These are phyloP conservation scores for Phainopepla nitens DNA, from an alignment of 2,113 vertebrate genomes.

Conservation along the genomic window DNA sequence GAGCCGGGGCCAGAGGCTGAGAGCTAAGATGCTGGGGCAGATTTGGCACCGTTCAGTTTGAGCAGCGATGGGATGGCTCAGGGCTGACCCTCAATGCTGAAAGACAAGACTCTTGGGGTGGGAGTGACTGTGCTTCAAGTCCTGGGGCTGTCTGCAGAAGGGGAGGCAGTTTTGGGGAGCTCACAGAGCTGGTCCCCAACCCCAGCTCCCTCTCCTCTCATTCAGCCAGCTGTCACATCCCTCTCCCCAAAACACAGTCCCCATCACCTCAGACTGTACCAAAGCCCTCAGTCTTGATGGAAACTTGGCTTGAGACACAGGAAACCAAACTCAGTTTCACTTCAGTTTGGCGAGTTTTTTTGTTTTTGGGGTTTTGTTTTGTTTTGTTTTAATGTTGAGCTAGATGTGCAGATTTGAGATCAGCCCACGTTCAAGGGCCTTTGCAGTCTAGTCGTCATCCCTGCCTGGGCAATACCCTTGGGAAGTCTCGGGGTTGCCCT, in stretches of 20 bases:
- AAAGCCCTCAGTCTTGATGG: background rate
- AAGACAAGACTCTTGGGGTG: background rate
- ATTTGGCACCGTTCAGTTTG: background rate
- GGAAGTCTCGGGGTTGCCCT: accelerated
- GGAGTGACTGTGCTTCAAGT: accelerated
- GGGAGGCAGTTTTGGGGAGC: background rate
- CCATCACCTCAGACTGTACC: background rate
- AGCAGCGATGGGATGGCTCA: accelerated
- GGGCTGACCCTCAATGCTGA: background rate
- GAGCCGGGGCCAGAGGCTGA: background rate
- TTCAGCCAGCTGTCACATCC: accelerated
- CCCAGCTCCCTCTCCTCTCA: background rate
- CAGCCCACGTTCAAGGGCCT: background rate
- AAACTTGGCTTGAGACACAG: background rate
- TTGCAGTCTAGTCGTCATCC: background rate
- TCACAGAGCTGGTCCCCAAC: accelerated
- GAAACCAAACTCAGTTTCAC: slow-evolving; percentile 21
- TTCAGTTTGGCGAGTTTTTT: background rate
- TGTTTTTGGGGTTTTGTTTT: background rate
- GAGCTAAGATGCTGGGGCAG: background rate
- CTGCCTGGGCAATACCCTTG: accelerated
- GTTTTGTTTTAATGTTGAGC: background rate
- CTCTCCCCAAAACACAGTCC: background rate
- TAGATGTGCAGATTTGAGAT: background rate
- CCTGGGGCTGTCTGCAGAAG: background rate